Base-by-base conservation (phyloP, 2,113 vertebrate species). In the Chaetorhynchus papuensis region DNA sequence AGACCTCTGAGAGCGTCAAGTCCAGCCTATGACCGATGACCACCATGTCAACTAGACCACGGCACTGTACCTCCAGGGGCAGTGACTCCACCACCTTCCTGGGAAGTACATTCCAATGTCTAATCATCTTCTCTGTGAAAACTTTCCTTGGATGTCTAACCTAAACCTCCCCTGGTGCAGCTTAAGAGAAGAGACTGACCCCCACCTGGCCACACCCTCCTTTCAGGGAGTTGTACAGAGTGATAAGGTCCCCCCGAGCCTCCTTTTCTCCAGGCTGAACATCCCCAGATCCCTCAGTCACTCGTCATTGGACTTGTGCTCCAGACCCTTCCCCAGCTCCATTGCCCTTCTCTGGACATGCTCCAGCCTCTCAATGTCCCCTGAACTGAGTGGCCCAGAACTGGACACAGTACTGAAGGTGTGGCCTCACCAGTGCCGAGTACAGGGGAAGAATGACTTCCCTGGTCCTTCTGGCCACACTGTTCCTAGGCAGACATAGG, bases 401-500 rank as follows among this genome's bases (percentile, higher is more conserved):
- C 23, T 75, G 45, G 11, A 8, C 2, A 2, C 12, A 27, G 12
- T 1, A 33, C 5, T 54, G 1, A 3, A 49, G 30, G 7, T 13
- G 41, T 0, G 0, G 30, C 54, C n/a, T 69, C 54, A 22, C 19
- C 7, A 2, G 30, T 26, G 69, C 30, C 0, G 0, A 53, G 30
- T 22, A 31, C 30, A 47, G 21, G 3, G 33, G 28, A 6, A 26
- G 6, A 14, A 4, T 68, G 28, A 10, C 24, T 47, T 15, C 17
- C 28, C 78, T 47, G 11, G 1, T 28, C 20, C 30, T 41, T 30
- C 47, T 61, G 70, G 24, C 24, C n/a, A 41, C 21, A 8, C 11
- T 19, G 1, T 30, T 31, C 0, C 47, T 61, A n/a, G n/a, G n/a
- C n/a, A n/a, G 47, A 23, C 0, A 4, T 0, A 31, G 30, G 1